Conservation (phyloP, 2,888 invertebrate species). For the Carabus problematicus region DNA sequence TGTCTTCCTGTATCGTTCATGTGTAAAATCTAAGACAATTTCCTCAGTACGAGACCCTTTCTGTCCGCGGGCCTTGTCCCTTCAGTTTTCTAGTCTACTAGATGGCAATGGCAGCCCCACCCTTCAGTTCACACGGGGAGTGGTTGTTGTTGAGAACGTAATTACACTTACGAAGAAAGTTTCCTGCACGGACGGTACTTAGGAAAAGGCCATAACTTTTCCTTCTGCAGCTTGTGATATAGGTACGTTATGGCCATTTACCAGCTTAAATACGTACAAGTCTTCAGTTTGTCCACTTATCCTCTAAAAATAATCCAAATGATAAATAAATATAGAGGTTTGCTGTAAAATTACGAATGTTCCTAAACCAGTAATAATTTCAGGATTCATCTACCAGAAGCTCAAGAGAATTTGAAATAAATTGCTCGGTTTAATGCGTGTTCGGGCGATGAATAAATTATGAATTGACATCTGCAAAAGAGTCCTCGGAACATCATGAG, state of each 20-base stretch:
- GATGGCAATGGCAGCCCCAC: too few species aligned
- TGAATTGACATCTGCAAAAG: too few species aligned
- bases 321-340: background rate
- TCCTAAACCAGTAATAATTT: too few species aligned
- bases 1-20: background rate
- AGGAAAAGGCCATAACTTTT: background rate
- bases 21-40: background rate
- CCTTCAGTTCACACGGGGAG: too few species aligned
- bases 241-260: background rate
- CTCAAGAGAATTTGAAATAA: too few species aligned
- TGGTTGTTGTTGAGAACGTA: background rate
- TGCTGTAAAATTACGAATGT: background rate
- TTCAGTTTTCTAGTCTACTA: background rate
- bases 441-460: too few species aligned
- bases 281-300: background rate
- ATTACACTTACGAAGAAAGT: slow-evolving; percentile 9
- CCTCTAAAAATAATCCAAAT: background rate
- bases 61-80: background rate
- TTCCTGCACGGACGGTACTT: background rate
- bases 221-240: background rate
- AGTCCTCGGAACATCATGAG: too few species aligned
- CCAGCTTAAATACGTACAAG: background rate
- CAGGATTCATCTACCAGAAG: too few species aligned
- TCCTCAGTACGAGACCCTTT: background rate
- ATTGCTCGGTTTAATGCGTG: too few species aligned